Percentiles rank a stretch among this genome's conserved stretches.
Conservation (phyloP, 2,113 vertebrate species). For the Illadopsis cleaveri region DNA sequence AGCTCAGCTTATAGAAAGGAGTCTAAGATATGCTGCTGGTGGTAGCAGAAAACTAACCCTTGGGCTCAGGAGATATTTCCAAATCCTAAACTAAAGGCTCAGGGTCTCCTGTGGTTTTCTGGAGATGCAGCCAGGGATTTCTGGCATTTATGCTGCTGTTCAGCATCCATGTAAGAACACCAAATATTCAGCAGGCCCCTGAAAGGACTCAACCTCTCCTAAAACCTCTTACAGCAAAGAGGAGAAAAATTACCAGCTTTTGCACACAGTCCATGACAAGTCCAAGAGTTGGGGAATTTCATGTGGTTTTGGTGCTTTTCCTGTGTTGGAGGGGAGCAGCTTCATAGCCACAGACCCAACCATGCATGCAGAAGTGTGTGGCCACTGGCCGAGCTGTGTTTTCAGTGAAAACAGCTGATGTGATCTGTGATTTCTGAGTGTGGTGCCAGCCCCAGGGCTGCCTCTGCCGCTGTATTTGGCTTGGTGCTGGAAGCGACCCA, state of each 20-base stretch:
- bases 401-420: slow-evolving; percentile 66
- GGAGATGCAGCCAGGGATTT: neutral
- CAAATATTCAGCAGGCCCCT: neutral
- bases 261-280: neutral
- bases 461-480: slow-evolving; percentile 39
- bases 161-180: slow-evolving; percentile 3
- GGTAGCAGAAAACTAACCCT: neutral
- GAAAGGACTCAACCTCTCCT: slow-evolving; percentile 15
- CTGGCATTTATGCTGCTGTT: neutral
- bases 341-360: slow-evolving; percentile 17
- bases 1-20: neutral
- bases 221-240: neutral
- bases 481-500: slow-evolving; percentile 60
- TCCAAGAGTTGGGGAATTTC: neutral
- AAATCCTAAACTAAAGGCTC: neutral
- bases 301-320: neutral
- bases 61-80: neutral
- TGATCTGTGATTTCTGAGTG: slow-evolving; percentile 57
- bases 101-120: neutral
- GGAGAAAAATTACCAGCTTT: neutral
- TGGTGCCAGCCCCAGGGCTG: slow-evolving; percentile 53
- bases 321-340: slow-evolving; percentile 6
- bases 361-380: slow-evolving; percentile 51
- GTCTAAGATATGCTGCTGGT: neutral
- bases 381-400: slow-evolving; percentile 55